A percentile compares a stretch with the other conserved stretches of the same genome.
phyloP scores from a whole-genome alignment of 2,888 invertebrate genomes.

The Sphaeridia pumilis region DNA sequence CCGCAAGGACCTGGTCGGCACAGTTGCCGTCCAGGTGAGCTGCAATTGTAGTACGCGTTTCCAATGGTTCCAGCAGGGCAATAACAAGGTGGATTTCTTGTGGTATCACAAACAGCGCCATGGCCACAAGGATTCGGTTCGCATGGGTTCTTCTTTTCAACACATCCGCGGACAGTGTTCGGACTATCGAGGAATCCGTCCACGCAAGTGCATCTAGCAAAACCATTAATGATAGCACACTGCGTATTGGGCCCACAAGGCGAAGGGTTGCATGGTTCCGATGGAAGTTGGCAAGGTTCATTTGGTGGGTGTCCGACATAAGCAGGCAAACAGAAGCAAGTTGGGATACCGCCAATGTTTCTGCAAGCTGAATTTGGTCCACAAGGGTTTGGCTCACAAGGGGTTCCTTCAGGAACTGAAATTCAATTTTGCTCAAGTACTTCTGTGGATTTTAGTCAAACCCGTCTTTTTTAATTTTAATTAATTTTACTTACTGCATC shows the following conservation, averaged over 20 bases:
- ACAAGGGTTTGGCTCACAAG: slow-evolving; percentile 55
- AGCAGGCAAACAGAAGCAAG: slow-evolving; percentile 78
- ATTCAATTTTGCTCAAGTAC: no score
- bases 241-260: slow-evolving; percentile 82
- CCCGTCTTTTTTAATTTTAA: neutral
- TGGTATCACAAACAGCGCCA: slow-evolving; percentile 53
- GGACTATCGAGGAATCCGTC: slow-evolving; percentile 73
- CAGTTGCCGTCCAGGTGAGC: slow-evolving; percentile 40
- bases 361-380: slow-evolving; percentile 53
- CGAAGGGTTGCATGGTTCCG: slow-evolving; percentile 69
- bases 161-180: slow-evolving; percentile 73
- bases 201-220: slow-evolving; percentile 76
- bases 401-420: slow-evolving; percentile 75
- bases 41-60: slow-evolving; percentile 68
- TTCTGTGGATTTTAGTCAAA: slow-evolving; percentile 66
- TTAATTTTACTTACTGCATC: slow-evolving; percentile 64
- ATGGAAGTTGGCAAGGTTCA: slow-evolving; percentile 50
- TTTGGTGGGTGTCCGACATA: slow-evolving; percentile 73
- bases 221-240: slow-evolving; percentile 59
- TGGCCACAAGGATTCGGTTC: slow-evolving; percentile 69
- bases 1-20: slow-evolving; percentile 77
- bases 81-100: slow-evolving; percentile 65
- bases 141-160: slow-evolving; percentile 61
- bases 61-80: slow-evolving; percentile 72
- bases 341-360: slow-evolving; percentile 59